phyloP scores from a whole-genome alignment of 2,888 invertebrate species.

The Nysson spinosus region DNA sequence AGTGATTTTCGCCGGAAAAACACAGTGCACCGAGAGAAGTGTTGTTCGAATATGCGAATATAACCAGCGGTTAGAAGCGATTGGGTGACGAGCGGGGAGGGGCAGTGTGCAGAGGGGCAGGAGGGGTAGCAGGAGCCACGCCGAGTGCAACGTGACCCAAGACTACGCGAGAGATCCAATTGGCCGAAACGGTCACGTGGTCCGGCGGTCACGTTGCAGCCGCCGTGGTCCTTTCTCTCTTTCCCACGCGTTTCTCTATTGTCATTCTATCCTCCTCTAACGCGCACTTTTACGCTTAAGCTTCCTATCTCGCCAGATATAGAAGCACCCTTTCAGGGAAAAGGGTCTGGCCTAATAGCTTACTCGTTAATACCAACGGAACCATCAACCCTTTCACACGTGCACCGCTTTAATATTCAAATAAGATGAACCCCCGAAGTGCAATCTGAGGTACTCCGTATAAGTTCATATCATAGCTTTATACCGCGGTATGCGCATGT shows the following conservation, averaged over 20 bases:
- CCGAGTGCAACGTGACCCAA: slow-evolving; percentile 82
- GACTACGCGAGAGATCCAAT: slow-evolving; percentile 61
- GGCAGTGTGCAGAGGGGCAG: slow-evolving; percentile 49
- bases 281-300: slow-evolving; percentile 10
- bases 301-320: too few relatives aligned
- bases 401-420: too few relatives aligned
- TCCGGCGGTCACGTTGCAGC: slow-evolving; percentile 71
- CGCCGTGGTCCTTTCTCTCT: slow-evolving; percentile 59
- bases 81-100: slow-evolving; percentile 23
- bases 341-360: too few relatives aligned
- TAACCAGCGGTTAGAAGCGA: too few relatives aligned
- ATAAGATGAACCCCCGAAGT: too few relatives aligned
- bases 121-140: slow-evolving; percentile 75
- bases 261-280: not conserved
- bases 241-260: not conserved
- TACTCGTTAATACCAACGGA: too few relatives aligned
- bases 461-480: too few relatives aligned
- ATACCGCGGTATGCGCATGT: too few relatives aligned
- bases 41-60: slow-evolving; percentile 51
- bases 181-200: slow-evolving; percentile 68
- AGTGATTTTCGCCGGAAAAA: slow-evolving; percentile 1
- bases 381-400: too few relatives aligned
- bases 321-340: too few relatives aligned
- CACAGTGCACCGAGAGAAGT: slow-evolving; percentile 23
- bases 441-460: too few relatives aligned